phyloP scores from a whole-genome alignment of 2,113 vertebrate genomes.

The Cottus gobio region DNA sequence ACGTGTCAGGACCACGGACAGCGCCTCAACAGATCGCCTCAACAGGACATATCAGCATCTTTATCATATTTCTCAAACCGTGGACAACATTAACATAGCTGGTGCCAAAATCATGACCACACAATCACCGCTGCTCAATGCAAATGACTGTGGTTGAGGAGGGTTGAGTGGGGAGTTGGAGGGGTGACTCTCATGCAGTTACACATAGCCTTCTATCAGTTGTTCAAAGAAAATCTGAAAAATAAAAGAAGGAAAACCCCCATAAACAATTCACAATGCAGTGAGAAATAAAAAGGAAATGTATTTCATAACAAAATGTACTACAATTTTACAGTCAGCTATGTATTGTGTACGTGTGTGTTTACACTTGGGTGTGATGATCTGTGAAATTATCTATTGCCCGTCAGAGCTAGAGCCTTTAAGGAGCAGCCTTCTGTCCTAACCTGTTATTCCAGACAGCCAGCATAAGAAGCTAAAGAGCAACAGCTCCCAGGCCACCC shows the following conservation, averaged over 20 bases:
- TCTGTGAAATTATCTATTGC: constrained; percentile 70
- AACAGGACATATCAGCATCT: neutral
- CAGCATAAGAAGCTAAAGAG: constrained; percentile 29
- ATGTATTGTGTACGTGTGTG: constrained; percentile 17
- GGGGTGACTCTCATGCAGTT: neutral
- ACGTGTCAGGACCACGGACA: constrained; percentile 36
- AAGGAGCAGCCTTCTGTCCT: constrained; percentile 63
- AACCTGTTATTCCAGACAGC: constrained; percentile 50
- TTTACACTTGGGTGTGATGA: constrained; percentile 58
- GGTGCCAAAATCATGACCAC: neutral
- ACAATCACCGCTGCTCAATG: neutral
- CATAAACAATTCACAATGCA: neutral
- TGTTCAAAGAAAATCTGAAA: neutral
- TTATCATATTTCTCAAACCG: neutral
- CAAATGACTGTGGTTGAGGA: neutral
- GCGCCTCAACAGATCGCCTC: neutral
- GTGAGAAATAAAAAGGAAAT: neutral
- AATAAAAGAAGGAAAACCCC: neutral
- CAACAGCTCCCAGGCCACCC: constrained; percentile 39
- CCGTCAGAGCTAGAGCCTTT: constrained; percentile 53
- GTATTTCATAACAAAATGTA: neutral
- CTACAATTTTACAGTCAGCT: neutral
- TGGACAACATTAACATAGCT: neutral
- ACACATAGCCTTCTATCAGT: neutral
- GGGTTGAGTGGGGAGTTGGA: neutral